phyloP scores from a whole-genome alignment of 2,888 invertebrate species.

The Mimachlamys varia region DNA sequence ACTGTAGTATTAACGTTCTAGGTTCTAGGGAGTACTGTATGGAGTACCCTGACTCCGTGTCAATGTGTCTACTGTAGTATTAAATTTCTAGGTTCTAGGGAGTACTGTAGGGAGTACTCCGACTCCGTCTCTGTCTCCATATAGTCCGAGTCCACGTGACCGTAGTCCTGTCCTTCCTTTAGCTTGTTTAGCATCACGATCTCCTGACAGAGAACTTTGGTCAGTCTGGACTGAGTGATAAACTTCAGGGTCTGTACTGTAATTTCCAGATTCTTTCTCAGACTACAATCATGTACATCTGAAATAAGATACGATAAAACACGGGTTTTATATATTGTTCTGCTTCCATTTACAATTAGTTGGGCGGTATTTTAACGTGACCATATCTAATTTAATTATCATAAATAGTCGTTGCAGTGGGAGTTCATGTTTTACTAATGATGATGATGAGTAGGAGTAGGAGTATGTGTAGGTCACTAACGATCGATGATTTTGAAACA shows the following conservation, averaged over 20 bases:
- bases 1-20: too few species aligned
- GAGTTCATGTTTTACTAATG: too few species aligned
- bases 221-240: background rate
- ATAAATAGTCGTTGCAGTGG: too few species aligned
- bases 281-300: background rate
- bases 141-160: background rate
- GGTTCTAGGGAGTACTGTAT: too few species aligned
- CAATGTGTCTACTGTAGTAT: background rate
- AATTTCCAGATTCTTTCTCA: background rate
- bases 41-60: too few species aligned
- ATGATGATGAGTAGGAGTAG: too few species aligned
- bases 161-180: constrained; percentile 17
- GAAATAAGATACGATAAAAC: background rate
- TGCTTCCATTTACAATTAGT: too few species aligned
- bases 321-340: too few species aligned
- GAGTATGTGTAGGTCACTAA: too few species aligned
- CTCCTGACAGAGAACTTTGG: constrained; percentile 24
- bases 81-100: background rate
- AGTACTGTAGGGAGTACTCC: background rate
- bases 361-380: too few species aligned
- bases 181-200: background rate
- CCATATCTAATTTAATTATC: too few species aligned
- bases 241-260: background rate
- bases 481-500: too few species aligned
- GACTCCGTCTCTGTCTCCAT: background rate